Evolutionary conservation across 2,797 vertebrate genomes (phyloP).

Genomic region (Manis javanica): DNA sequence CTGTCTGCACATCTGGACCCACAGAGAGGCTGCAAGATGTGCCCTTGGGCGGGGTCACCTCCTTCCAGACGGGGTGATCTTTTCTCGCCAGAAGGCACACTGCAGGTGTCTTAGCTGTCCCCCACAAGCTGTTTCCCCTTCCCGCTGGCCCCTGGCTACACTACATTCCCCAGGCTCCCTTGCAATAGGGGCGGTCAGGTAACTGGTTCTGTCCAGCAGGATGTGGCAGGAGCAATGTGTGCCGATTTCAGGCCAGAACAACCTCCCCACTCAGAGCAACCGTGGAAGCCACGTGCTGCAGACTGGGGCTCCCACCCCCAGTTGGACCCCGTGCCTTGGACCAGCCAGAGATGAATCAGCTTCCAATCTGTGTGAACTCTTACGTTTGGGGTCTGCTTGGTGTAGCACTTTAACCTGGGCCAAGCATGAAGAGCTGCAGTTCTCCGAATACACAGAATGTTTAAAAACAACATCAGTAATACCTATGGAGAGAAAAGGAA

Average conservation of each 20-base stretch:
- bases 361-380: background rate
- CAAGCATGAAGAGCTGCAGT: background rate
- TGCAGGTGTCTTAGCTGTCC: background rate
- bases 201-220: background rate
- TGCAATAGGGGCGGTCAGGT: background rate
- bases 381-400: background rate
- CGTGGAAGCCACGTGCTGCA: background rate
- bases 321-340: background rate
- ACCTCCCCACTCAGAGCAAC: background rate
- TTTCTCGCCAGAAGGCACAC: background rate
- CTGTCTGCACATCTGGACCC: background rate
- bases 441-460: background rate
- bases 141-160: no score
- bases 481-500: background rate
- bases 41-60: background rate
- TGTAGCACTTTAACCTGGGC: background rate
- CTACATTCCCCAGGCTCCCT: background rate
- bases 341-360: background rate
- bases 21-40: background rate
- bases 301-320: background rate
- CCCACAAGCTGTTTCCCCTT: background rate
- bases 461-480: background rate
- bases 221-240: fast-evolving
- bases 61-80: background rate
- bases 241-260: background rate